Conservation (phyloP, 2,888 invertebrate species). For the Phlogophora meticulosa region DNA sequence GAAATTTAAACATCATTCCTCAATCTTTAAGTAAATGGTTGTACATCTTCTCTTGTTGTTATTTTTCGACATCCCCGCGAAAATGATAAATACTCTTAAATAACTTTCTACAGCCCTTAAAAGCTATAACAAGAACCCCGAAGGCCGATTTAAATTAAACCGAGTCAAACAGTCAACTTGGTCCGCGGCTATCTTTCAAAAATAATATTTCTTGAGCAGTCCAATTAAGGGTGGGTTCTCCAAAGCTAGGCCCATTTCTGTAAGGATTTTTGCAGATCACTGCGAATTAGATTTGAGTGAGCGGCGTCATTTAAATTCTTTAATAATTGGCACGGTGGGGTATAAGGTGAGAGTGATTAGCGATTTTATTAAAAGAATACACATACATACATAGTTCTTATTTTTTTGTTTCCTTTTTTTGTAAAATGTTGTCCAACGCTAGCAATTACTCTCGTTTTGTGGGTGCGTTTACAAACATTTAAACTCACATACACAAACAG, state of each 20-base stretch:
- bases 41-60: too few species aligned
- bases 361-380: conserved; percentile 8
- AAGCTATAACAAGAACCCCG: conserved; percentile 14
- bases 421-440: too few species aligned
- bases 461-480: too few species aligned
- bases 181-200: conserved; percentile 51
- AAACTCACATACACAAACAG: too few species aligned
- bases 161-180: conserved; percentile 40
- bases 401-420: too few species aligned
- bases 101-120: conserved; percentile 4
- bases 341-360: neutral
- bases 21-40: too few species aligned
- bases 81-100: neutral
- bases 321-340: conserved; percentile 69
- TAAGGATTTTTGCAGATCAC: conserved; percentile 73
- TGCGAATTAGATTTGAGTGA: conserved; percentile 76
- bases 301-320: conserved; percentile 76
- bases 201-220: conserved; percentile 72
- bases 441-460: too few species aligned
- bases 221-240: conserved; percentile 68
- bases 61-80: too few species aligned
- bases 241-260: conserved; percentile 71
- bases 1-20: too few species aligned
- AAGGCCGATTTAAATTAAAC: conserved; percentile 55
- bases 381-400: too few species aligned